Evolutionary conservation across 2,888 invertebrate genomes (phyloP).

Genomic region (Trachelus troglodyta): DNA sequence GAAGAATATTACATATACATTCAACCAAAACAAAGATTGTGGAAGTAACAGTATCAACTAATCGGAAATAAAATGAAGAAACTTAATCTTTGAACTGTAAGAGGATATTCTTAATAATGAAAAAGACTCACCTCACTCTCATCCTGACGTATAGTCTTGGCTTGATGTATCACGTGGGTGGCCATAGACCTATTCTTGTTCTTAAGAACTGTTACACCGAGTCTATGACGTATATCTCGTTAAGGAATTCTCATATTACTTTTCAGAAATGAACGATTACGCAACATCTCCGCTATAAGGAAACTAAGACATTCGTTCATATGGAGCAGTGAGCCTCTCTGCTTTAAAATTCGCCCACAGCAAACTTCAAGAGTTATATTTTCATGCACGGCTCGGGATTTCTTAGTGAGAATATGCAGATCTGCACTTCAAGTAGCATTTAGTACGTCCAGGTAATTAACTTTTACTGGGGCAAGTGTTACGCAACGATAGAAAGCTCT

Average conservation of each 20-base stretch:
- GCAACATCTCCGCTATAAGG: neutral
- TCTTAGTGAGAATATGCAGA: neutral
- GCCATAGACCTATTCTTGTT: slow-evolving; percentile 31
- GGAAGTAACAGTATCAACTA: neutral
- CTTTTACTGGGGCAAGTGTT: neutral
- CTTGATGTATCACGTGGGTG: slow-evolving; percentile 52
- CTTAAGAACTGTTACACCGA: slow-evolving; percentile 46
- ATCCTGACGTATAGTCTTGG: slow-evolving; percentile 13
- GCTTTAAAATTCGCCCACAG: neutral
- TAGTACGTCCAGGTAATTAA: neutral
- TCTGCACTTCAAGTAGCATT: neutral
- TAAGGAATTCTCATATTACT: slow-evolving; percentile 25
- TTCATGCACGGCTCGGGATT: neutral
- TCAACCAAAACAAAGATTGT: neutral
- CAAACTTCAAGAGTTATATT: neutral
- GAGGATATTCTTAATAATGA: neutral
- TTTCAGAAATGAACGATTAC: neutral
- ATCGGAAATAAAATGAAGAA: neutral
- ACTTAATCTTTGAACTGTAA: neutral
- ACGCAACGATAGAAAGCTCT: neutral
- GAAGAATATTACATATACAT: neutral
- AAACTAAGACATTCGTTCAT: neutral
- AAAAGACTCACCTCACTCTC: neutral
- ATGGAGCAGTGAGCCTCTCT: neutral
- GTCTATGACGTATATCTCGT: slow-evolving; percentile 33